Conservation (phyloP, 2,888 invertebrate species). For the Lochmaea capreae region DNA sequence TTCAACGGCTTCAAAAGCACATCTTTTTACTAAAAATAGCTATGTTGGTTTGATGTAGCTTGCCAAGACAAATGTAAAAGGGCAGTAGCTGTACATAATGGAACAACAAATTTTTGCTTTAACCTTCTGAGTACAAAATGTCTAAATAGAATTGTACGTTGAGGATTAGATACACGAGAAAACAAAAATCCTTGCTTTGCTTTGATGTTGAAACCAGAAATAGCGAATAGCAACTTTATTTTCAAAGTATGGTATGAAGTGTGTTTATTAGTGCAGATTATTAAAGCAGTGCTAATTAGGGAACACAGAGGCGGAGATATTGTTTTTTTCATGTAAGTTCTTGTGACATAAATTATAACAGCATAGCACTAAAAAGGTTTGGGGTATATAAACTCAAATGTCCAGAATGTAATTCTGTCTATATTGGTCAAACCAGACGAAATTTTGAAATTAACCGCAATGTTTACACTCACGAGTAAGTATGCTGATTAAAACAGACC, state of each 20-base stretch:
- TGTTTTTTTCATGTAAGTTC: not conserved
- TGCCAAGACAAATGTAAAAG: not conserved
- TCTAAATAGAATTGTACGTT: conserved; percentile 8
- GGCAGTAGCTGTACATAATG: not conserved
- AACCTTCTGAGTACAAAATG: not conserved
- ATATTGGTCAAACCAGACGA: no score
- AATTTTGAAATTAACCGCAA: no score
- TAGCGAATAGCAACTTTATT: not conserved
- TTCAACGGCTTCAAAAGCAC: not conserved
- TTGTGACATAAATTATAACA: no score
- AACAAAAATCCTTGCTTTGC: conserved; percentile 4
- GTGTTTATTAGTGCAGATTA: not conserved
- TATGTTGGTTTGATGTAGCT: conserved; percentile 5
- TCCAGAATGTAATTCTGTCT: no score
- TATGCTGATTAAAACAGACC: no score
- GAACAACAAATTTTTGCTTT: not conserved
- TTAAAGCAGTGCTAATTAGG: not conserved
- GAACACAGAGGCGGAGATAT: not conserved
- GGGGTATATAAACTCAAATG: no score
- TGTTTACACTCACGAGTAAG: no score
- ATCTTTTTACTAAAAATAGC: not conserved
- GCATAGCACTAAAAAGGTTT: no score
- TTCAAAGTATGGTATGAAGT: not conserved
- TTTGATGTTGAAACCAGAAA: conserved; percentile 9
- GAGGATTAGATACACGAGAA: conserved; percentile 2